Conservation (phyloP, 2,797 vertebrate genomes). For the Serranus cabrilla region DNA sequence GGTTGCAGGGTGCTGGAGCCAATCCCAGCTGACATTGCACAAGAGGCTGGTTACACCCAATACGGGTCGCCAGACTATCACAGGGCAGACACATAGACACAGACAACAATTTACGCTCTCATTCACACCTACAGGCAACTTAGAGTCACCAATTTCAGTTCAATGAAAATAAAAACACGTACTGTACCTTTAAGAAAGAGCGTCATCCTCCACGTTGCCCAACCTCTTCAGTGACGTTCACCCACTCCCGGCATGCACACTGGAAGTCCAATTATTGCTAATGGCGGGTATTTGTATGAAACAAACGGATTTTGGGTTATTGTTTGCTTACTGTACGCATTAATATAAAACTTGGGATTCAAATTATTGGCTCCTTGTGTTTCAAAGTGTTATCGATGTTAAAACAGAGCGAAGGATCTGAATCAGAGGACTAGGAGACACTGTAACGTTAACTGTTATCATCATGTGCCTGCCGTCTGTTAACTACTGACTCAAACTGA, state of each 20-base stretch:
- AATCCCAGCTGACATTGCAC: too few relatives aligned
- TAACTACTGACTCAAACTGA: conserved; percentile 46
- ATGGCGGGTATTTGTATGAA: conserved; percentile 82
- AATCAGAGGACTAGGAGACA: conserved; percentile 6
- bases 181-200: conserved; percentile 73
- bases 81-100: too few relatives aligned
- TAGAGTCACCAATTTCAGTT: too few relatives aligned
- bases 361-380: not conserved
- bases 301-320: conserved; percentile 32
- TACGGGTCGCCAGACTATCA: too few relatives aligned
- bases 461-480: conserved; percentile 52
- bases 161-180: not conserved
- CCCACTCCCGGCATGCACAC: conserved; percentile 77
- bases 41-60: too few relatives aligned
- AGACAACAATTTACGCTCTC: too few relatives aligned
- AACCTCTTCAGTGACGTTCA: conserved; percentile 62
- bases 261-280: conserved; percentile 74
- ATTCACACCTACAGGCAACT: too few relatives aligned
- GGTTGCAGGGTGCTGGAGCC: too few relatives aligned
- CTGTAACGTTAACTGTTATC: not conserved
- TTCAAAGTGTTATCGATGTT: not conserved
- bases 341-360: not conserved
- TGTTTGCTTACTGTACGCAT: not conserved
- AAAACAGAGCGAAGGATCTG: not conserved
- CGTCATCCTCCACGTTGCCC: conserved; percentile 38